These are phyloP conservation scores for Fregata magnificens DNA, from an alignment of 2,113 vertebrate genomes.

Conservation along the genomic window DNA sequence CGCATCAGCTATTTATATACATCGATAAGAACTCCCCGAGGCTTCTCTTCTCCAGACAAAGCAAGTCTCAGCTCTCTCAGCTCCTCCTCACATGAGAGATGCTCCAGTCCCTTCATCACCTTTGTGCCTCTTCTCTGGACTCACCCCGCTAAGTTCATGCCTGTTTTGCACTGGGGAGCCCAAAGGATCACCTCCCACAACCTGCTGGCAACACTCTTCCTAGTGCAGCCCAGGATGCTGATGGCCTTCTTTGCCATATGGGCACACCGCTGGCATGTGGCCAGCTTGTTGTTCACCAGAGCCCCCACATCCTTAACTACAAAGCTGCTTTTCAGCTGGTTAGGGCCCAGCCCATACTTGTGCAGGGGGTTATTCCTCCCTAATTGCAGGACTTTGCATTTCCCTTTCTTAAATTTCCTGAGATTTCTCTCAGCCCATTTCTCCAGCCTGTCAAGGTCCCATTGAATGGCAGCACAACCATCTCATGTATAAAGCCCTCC, in stretches of 20 bases:
- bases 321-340: neutral
- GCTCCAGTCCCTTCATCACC: neutral
- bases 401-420: neutral
- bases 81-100: neutral
- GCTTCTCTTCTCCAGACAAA: neutral
- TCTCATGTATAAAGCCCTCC: neutral
- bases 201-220: neutral
- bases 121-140: neutral
- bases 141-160: neutral
- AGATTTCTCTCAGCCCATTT: neutral
- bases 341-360: neutral
- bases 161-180: neutral
- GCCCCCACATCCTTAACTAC: neutral
- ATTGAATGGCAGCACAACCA: neutral
- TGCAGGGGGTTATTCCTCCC: neutral
- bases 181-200: neutral
- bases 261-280: neutral
- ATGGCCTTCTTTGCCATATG: rapidly evolving
- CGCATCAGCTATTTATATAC: neutral
- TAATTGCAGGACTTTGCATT: neutral
- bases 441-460: neutral
- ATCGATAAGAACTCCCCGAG: neutral
- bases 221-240: neutral
- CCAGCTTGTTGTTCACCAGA: neutral
- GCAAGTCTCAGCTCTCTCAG: neutral